A percentile compares a stretch with the other conserved stretches of the same genome.
phyloP scores from a whole-genome alignment of 2,797 vertebrate genomes.

The Macropodus opercularis region DNA sequence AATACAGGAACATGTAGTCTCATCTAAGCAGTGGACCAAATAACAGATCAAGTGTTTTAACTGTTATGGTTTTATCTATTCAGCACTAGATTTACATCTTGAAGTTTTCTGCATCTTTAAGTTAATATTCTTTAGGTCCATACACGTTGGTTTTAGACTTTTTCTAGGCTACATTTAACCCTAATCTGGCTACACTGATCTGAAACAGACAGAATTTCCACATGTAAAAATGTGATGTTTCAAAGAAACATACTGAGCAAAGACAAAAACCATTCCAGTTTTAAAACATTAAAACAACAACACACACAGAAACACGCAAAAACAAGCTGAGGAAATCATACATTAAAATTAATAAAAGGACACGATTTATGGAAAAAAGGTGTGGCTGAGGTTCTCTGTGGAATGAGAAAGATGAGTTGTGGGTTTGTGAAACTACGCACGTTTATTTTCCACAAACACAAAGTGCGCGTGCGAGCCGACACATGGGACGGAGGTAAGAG shows the following conservation, averaged over 20 bases:
- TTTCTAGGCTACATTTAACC: slow-evolving; percentile 54
- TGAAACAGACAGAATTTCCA: slow-evolving; percentile 35
- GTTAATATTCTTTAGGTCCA: slow-evolving; percentile 54
- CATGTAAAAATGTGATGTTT: slow-evolving; percentile 33
- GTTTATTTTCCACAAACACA: slow-evolving; percentile 50
- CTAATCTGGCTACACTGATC: slow-evolving; percentile 50
- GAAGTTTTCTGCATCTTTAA: slow-evolving; percentile 61
- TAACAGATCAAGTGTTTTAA: slow-evolving; percentile 42
- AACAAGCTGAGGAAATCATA: slow-evolving; percentile 27
- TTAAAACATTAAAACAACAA: slow-evolving; percentile 46
- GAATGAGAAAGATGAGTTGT: slow-evolving; percentile 59
- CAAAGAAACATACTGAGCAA: slow-evolving; percentile 28
- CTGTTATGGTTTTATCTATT: slow-evolving; percentile 40
- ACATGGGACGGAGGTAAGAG: slow-evolving; percentile 69
- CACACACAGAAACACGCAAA: background rate
- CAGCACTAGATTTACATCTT: slow-evolving; percentile 68
- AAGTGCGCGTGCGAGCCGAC: slow-evolving; percentile 62
- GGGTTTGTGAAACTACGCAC: slow-evolving; percentile 54
- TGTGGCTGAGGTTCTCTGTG: slow-evolving; percentile 58
- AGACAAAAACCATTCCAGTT: slow-evolving; percentile 71
- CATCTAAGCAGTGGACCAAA: slow-evolving; percentile 45
- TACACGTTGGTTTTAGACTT: slow-evolving; percentile 21
- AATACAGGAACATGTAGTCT: slow-evolving; percentile 61
- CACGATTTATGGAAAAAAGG: slow-evolving; percentile 31
- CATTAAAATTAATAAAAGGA: slow-evolving; percentile 43